Evolutionary conservation across 2,888 invertebrate species (phyloP).

Genomic region (Eremobia ochroleuca): DNA sequence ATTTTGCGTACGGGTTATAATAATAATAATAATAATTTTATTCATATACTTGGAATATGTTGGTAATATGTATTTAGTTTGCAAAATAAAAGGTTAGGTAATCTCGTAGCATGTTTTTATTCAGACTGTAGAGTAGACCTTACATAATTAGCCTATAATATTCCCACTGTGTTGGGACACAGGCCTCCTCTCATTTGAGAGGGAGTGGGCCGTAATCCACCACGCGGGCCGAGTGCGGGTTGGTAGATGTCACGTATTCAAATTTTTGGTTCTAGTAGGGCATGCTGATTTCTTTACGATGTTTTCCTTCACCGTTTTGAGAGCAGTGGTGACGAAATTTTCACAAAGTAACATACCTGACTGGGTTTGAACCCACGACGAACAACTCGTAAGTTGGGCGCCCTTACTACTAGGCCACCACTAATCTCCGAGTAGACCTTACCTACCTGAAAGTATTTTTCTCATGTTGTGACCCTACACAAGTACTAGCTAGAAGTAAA

Average conservation of each 20-base stretch:
- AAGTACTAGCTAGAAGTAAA: constrained; percentile 42
- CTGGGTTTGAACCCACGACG: background rate
- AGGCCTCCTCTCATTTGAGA: background rate
- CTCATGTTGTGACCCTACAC: constrained; percentile 36
- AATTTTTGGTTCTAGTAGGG: too few relatives aligned
- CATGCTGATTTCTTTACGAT: background rate
- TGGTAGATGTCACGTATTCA: too few relatives aligned
- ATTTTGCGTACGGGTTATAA: too few relatives aligned
- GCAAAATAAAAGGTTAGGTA: constrained; percentile 29
- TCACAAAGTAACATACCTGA: background rate
- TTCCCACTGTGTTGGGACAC: background rate
- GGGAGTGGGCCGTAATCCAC: too few relatives aligned
- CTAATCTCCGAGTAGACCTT: background rate
- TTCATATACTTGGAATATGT: too few relatives aligned
- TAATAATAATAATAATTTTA: too few relatives aligned
- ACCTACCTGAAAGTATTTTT: constrained; percentile 33
- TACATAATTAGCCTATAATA: background rate
- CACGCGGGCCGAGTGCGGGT: background rate
- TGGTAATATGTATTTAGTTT: constrained; percentile 17
- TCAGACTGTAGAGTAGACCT: background rate
- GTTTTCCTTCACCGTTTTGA: too few relatives aligned
- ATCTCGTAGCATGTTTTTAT: constrained; percentile 32
- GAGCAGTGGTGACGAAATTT: too few relatives aligned
- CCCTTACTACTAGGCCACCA: too few relatives aligned
- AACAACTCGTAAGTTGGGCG: too few relatives aligned